phyloP scores from a whole-genome alignment of 2,113 vertebrate genomes.

The Epinephelus fuscoguttatus region DNA sequence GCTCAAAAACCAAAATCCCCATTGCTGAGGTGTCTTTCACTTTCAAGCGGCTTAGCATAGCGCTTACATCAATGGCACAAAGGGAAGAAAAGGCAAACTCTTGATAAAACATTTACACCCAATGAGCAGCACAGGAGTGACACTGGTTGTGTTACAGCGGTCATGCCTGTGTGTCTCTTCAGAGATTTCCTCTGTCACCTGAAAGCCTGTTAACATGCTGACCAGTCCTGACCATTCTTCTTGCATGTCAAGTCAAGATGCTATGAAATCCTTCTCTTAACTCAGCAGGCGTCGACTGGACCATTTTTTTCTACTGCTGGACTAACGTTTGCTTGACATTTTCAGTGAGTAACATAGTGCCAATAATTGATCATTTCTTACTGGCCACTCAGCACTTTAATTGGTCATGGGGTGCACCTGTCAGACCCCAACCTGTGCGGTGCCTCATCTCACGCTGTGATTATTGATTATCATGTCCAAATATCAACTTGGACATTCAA shows the following conservation, averaged over 20 bases:
- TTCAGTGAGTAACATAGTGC: constrained; percentile 33
- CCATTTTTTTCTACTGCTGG: constrained; percentile 31
- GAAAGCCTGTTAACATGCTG: constrained; percentile 25
- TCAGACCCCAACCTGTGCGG: constrained; percentile 49
- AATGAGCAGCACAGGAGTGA: constrained; percentile 35
- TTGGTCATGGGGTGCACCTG: constrained; percentile 65
- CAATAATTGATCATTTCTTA: constrained; percentile 62
- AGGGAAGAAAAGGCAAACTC: constrained; percentile 44
- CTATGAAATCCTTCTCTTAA: constrained; percentile 48
- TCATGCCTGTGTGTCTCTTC: constrained; percentile 8
- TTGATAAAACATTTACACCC: constrained; percentile 50
- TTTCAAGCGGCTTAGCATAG: constrained; percentile 56
- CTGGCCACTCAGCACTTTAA: constrained; percentile 50
- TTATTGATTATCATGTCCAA: constrained; percentile 74
- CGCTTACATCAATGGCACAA: constrained; percentile 54
- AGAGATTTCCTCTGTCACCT: constrained; percentile 37
- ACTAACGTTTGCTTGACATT: constrained; percentile 3
- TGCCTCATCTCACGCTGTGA: constrained; percentile 48
- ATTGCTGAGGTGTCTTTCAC: constrained; percentile 48
- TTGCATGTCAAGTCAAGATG: constrained; percentile 36
- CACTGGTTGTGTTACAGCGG: constrained; percentile 24
- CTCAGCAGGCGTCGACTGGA: constrained; percentile 14
- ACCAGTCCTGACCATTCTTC: constrained; percentile 1
- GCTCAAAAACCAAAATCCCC: constrained; percentile 54
- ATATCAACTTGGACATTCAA: constrained; percentile 57